Conservation (phyloP, 1,140 invertebrate species). For the Drosophila prosaltans region DNA sequence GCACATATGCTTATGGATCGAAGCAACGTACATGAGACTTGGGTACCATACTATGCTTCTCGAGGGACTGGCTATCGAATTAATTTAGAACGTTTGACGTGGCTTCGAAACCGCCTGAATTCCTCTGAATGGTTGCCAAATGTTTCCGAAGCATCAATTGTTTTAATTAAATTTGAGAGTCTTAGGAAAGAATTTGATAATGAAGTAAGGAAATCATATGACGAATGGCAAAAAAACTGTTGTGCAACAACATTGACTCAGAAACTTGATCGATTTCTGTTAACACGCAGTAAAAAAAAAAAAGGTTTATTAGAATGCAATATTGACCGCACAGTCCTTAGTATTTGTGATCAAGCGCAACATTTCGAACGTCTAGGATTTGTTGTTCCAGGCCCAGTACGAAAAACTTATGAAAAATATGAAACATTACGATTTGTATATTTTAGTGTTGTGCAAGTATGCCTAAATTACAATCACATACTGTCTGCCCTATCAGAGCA, state of each 20-base stretch:
- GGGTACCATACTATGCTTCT: constrained; percentile 89
- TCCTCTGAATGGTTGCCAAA: constrained; percentile 65
- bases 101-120: constrained; percentile 55
- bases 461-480: constrained; percentile 92
- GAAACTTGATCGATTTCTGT: constrained; percentile 88
- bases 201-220: constrained; percentile 76
- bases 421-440: constrained; percentile 87
- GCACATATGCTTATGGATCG: constrained; percentile 89
- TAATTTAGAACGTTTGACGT: constrained; percentile 59
- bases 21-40: constrained; percentile 86
- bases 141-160: constrained; percentile 42
- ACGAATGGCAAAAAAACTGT: constrained; percentile 86
- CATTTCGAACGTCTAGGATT: constrained; percentile 84
- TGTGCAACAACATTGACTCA: constrained; percentile 86
- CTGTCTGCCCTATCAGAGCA: constrained; percentile 86
- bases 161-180: constrained; percentile 48
- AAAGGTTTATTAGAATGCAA: constrained; percentile 90
- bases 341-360: constrained; percentile 69
- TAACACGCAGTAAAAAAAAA: constrained; percentile 87
- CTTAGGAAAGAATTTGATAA: constrained; percentile 53
- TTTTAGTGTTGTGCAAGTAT: constrained; percentile 90
- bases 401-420: constrained; percentile 86
- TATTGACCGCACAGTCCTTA: constrained; percentile 85
- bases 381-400: constrained; percentile 84
- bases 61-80: constrained; percentile 52